Percentiles rank a stretch among this genome's conserved stretches.
These are phyloP conservation scores for Drosophila novamexicana DNA, from an alignment of 1,140 invertebrate genomes.

Conservation along the genomic window DNA sequence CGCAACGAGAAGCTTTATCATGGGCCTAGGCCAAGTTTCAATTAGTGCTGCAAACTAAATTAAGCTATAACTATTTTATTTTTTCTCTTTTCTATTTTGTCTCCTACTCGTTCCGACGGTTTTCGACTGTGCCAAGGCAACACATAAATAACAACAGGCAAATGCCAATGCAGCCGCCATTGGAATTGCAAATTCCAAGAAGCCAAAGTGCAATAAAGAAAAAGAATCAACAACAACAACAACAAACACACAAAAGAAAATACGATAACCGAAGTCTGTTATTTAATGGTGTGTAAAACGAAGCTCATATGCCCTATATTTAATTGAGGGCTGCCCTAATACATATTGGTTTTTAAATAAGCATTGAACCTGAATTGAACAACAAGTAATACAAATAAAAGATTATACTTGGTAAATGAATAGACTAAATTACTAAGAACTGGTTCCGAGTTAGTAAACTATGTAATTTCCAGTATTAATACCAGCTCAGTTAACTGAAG, in stretches of 20 bases:
- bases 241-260: not conserved
- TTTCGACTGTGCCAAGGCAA: slow-evolving; percentile 25
- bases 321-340: not conserved
- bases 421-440: not conserved
- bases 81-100: not conserved
- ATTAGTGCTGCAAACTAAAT: slow-evolving; percentile 78
- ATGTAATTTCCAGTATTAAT: no score
- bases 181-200: slow-evolving; percentile 47
- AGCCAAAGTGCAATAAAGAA: slow-evolving; percentile 27
- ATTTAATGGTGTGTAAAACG: not conserved
- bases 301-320: not conserved
- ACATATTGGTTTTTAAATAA: no score
- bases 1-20: slow-evolving; percentile 4
- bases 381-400: not conserved
- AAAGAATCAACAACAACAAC: not conserved
- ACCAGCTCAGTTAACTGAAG: no score
- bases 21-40: slow-evolving; percentile 60
- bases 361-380: no score
- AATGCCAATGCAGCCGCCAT: slow-evolving; percentile 35
- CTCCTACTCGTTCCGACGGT: not conserved
- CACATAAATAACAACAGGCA: slow-evolving; percentile 69
- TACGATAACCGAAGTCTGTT: not conserved
- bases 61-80: slow-evolving; percentile 62
- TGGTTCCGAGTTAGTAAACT: no score
- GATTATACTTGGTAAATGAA: not conserved